phyloP scores from a whole-genome alignment of 2,888 invertebrate genomes.

The Spilosoma lubricipeda region DNA sequence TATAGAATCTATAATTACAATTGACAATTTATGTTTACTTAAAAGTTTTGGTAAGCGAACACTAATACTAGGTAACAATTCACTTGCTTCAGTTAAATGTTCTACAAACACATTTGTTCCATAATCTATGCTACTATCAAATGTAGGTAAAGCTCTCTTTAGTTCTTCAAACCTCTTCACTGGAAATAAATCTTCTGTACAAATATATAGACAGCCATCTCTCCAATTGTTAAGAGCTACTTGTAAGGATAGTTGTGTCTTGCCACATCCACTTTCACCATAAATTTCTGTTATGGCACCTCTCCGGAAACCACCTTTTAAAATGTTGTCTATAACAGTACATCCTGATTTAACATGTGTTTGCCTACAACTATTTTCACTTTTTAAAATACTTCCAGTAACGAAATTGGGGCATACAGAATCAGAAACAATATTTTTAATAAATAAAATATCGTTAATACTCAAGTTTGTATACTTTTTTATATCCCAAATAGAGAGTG shows the following conservation, averaged over 20 bases:
- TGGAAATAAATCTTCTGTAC: conserved; percentile 90
- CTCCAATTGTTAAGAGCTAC: conserved; percentile 89
- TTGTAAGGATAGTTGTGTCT: conserved; percentile 93
- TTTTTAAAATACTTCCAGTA: conserved; percentile 56
- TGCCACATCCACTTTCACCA: conserved; percentile 93
- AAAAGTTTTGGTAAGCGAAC: conserved; percentile 74
- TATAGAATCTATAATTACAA: conserved; percentile 78
- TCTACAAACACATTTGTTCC: conserved; percentile 77
- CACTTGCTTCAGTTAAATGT: conserved; percentile 75
- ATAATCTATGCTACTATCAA: conserved; percentile 54
- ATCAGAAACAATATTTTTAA: conserved; percentile 67
- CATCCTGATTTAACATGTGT: conserved; percentile 85
- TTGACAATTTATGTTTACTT: conserved; percentile 57
- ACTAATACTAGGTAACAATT: conserved; percentile 73
- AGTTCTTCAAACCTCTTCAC: conserved; percentile 78
- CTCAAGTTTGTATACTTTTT: conserved; percentile 72
- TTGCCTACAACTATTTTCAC: conserved; percentile 45
- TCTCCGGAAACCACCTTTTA: conserved; percentile 89
- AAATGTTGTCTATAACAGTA: conserved; percentile 83
- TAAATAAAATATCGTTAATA: conserved; percentile 64
- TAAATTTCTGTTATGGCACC: conserved; percentile 91
- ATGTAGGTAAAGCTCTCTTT: conserved; percentile 54
- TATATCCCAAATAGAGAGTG: conserved; percentile 71
- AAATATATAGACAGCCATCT: conserved; percentile 88
- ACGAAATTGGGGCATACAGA: conserved; percentile 55